Evolutionary conservation across 2,888 invertebrate genomes (phyloP).

Genomic region (Acrobasis repandana): DNA sequence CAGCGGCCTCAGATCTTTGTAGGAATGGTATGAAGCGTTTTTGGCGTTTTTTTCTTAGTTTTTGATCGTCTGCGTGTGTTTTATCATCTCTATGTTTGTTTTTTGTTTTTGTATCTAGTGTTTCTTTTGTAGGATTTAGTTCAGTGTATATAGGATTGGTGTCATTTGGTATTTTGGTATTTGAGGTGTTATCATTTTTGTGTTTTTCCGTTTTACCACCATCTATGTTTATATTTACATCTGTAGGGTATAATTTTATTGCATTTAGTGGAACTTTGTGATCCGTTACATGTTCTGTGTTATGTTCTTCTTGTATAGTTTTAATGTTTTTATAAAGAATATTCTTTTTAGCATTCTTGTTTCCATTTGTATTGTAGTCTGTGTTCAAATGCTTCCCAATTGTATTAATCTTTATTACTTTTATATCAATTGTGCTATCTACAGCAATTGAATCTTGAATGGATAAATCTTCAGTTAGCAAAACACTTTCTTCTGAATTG

Average conservation of each 20-base stretch:
- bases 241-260: background rate
- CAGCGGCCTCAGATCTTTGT: slow-evolving; percentile 36
- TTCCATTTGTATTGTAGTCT: background rate
- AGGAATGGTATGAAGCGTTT: slow-evolving; percentile 58
- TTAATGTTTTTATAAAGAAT: too few species aligned
- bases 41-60: slow-evolving; percentile 38
- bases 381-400: background rate
- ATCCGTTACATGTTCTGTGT: too few species aligned
- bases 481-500: background rate
- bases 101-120: background rate
- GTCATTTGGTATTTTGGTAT: background rate
- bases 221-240: background rate
- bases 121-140: too few species aligned
- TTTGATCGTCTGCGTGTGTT: background rate
- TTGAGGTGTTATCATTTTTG: background rate
- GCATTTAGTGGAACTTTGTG: too few species aligned
- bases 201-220: background rate
- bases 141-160: too few species aligned
- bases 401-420: slow-evolving; percentile 26
- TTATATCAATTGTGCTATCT: slow-evolving; percentile 18
- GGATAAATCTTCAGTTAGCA: background rate
- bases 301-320: too few species aligned
- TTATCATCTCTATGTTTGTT: background rate
- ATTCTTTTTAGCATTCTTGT: too few species aligned
- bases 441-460: slow-evolving; percentile 19